These are phyloP conservation scores for Macrobrachium rosenbergii DNA, from an alignment of 1,140 invertebrate genomes.

Conservation along the genomic window DNA sequence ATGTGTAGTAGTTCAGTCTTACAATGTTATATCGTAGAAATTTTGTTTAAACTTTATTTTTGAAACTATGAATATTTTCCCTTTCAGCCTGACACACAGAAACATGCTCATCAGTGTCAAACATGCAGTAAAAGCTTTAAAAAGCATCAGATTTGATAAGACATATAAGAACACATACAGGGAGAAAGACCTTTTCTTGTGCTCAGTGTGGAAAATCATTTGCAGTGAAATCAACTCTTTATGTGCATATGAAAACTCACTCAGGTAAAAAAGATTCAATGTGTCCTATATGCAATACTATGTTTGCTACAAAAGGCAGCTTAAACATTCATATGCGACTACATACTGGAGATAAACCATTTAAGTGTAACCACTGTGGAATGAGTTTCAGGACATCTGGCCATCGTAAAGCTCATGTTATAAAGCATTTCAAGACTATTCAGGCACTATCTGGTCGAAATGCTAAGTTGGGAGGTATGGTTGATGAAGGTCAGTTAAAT, in stretches of 20 bases:
- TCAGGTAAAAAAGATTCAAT: constrained; percentile 72
- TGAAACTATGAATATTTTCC: not conserved
- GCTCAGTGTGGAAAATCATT: constrained; percentile 71
- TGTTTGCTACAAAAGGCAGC: constrained; percentile 64
- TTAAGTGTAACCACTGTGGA: constrained; percentile 67
- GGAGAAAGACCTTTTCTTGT: constrained; percentile 68
- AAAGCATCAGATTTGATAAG: constrained; percentile 65
- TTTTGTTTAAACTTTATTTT: not conserved
- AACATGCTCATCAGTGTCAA: constrained; percentile 53
- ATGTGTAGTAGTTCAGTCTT: not conserved
- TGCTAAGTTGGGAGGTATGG: not conserved
- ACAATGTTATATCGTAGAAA: too few species aligned
- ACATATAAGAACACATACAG: constrained; percentile 75
- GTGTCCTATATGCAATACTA: constrained; percentile 69
- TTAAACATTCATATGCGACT: constrained; percentile 67
- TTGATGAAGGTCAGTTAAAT: constrained; percentile 26
- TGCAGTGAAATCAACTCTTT: constrained; percentile 71
- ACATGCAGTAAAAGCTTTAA: constrained; percentile 70
- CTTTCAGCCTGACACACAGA: constrained; percentile 44
- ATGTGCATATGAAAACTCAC: constrained; percentile 72
- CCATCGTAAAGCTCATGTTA: constrained; percentile 64
- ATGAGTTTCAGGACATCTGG: constrained; percentile 66
- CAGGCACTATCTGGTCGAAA: constrained; percentile 11
- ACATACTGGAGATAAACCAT: constrained; percentile 68
- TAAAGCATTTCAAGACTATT: constrained; percentile 59